Conservation (phyloP, 2,888 invertebrate genomes). For the Tenthredo livida region DNA sequence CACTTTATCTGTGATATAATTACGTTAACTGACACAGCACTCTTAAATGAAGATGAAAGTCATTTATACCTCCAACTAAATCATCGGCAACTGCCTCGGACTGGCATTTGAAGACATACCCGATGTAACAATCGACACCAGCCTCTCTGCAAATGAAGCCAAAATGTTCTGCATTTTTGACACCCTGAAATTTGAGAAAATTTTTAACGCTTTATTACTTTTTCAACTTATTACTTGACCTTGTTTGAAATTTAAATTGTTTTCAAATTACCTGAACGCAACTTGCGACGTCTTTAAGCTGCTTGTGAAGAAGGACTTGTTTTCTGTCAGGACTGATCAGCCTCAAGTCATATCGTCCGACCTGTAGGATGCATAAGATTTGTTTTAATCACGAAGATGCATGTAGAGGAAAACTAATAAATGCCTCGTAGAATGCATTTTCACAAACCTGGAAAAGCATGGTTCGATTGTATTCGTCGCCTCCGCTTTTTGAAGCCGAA, state of each 20-base stretch:
- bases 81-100: constrained; percentile 90
- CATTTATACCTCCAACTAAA: constrained; percentile 84
- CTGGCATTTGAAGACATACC: constrained; percentile 94
- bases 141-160: constrained; percentile 95
- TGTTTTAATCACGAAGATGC: not conserved
- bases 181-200: constrained; percentile 81
- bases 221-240: not conserved
- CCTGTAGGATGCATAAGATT: constrained; percentile 78
- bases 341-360: constrained; percentile 91
- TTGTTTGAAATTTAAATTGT: constrained; percentile 34
- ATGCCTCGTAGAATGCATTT: constrained; percentile 51
- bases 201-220: not conserved
- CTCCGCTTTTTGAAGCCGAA: constrained; percentile 66
- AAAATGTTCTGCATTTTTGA: constrained; percentile 91
- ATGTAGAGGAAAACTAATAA: not conserved
- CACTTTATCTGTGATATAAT: not conserved
- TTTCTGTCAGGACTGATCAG: constrained; percentile 97
- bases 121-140: constrained; percentile 84
- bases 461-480: constrained; percentile 90
- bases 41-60: not conserved
- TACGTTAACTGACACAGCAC: constrained; percentile 6
- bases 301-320: constrained; percentile 91
- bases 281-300: constrained; percentile 92
- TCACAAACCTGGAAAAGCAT: constrained; percentile 92
- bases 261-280: constrained; percentile 84